phyloP scores from a whole-genome alignment of 2,888 invertebrate species.

The Pinctada fucata region DNA sequence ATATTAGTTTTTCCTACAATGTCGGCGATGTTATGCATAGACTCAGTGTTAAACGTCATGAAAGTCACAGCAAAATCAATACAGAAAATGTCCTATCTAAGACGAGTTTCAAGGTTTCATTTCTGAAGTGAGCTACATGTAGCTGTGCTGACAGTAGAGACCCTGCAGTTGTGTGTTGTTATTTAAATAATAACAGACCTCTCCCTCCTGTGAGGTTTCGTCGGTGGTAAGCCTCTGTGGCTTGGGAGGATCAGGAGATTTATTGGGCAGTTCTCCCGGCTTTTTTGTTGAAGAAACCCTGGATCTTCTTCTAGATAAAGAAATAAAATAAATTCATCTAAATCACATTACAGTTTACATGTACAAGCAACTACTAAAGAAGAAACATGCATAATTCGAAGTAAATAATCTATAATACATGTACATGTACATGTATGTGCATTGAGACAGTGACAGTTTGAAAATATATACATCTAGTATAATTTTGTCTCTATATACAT shows the following conservation, averaged over 20 bases:
- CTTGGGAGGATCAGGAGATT: neutral
- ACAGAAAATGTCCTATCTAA: slow-evolving; percentile 20
- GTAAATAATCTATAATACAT: no score
- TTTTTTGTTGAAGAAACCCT: slow-evolving; percentile 3
- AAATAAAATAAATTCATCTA: neutral
- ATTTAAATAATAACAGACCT: slow-evolving; percentile 29
- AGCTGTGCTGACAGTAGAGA: neutral
- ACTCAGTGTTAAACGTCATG: neutral
- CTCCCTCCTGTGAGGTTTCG: slow-evolving; percentile 44
- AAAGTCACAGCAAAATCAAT: neutral
- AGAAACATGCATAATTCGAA: no score
- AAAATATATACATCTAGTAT: no score
- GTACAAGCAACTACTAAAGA: neutral
- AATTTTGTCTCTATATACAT: no score
- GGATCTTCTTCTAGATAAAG: neutral
- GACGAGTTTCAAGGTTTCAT: neutral
- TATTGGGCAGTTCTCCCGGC: neutral
- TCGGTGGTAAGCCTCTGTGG: slow-evolving; percentile 8
- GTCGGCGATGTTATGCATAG: neutral
- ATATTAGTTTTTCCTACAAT: no score
- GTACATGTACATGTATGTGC: no score
- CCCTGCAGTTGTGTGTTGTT: neutral
- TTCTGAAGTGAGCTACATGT: neutral
- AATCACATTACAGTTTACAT: neutral
- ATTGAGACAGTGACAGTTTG: no score